Base-by-base conservation (phyloP, 2,797 vertebrate genomes). In the Staurois parvus region DNA sequence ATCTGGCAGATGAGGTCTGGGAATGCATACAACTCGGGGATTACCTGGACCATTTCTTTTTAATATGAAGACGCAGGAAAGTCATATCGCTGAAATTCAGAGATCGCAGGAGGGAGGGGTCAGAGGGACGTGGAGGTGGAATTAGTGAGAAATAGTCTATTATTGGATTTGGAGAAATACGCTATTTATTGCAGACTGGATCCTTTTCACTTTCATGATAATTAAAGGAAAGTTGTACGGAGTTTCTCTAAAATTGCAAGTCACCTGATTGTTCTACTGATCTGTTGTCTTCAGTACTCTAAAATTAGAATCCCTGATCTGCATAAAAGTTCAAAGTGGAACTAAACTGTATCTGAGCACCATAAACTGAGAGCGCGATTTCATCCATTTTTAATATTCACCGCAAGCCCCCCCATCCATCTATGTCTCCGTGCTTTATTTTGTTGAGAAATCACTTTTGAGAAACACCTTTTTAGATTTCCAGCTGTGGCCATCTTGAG, bases 21-120 rank as follows among this genome's bases (percentile, higher is more conserved):
- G 94, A 92, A 93, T 92, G 93, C 93, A 92, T 92, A 93, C 93
- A 94, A 93, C 94, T 94, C 93, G 92, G 5, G 40, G 91, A 90
- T 88, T 92, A 92, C 92, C 93, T 92, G 92, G 90, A 93, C 94
- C 92, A 92, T 91, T 92, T 93, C 92, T 92, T 11, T 93, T 91
- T 92, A 89, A 85, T 64, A 4, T 91, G 85, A 93, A 92, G 92
- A 92, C 92, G 89, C 87, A 90, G 92, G 90, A 91, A 91, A 92
- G 92, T 91, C 92, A 93, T 94, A 94, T 94, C 91, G 85, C 91
- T 88, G 89, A 92, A 90, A 88, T 91, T 89, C 92, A 94, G 94
- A 93, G 78, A 45, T 66, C 28, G 30, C 66, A 52, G 52, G 19
- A 7, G 5, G 19, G 21, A 24, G 52, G 52, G 52, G 52, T 5